Evolutionary conservation across 2,113 vertebrate genomes (phyloP).

Genomic region (Sebastes schlegelii): DNA sequence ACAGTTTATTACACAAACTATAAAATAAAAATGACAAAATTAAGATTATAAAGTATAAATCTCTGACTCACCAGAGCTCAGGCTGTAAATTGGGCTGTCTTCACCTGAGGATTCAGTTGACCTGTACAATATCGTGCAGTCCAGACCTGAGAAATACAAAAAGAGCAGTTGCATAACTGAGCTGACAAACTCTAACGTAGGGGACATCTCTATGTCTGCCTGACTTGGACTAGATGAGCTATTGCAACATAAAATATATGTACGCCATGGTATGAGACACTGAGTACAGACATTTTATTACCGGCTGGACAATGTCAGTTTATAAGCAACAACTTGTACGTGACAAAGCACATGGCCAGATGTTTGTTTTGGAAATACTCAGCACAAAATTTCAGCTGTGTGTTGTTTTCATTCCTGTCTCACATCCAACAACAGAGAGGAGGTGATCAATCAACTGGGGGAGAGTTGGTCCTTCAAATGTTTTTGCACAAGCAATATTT

Average conservation of each 20-base stretch:
- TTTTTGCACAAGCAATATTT: slow-evolving; percentile 9
- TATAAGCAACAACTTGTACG: slow-evolving; percentile 1
- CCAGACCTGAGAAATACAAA: slow-evolving; percentile 72
- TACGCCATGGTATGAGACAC: neutral
- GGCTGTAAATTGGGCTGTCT: slow-evolving; percentile 39
- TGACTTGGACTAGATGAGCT: neutral
- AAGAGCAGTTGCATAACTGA: neutral
- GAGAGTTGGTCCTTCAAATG: neutral
- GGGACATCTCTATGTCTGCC: neutral
- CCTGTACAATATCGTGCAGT: slow-evolving; percentile 73
- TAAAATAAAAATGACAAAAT: neutral
- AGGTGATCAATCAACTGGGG: slow-evolving; percentile 1
- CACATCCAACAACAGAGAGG: slow-evolving; percentile 2
- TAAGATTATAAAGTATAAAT: neutral
- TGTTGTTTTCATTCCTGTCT: slow-evolving; percentile 29
- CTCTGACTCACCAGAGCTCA: slow-evolving; percentile 68
- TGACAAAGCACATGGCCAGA: slow-evolving; percentile 3
- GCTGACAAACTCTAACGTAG: neutral
- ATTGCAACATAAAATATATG: neutral
- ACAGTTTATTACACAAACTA: neutral
- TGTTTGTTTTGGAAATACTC: neutral
- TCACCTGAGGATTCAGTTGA: slow-evolving; percentile 34
- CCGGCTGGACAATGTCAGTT: neutral
- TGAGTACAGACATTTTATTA: neutral
- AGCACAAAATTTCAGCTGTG: neutral